These are phyloP conservation scores for Leptinotarsa undecemlineata DNA, from an alignment of 1,140 invertebrate genomes.

Conservation along the genomic window DNA sequence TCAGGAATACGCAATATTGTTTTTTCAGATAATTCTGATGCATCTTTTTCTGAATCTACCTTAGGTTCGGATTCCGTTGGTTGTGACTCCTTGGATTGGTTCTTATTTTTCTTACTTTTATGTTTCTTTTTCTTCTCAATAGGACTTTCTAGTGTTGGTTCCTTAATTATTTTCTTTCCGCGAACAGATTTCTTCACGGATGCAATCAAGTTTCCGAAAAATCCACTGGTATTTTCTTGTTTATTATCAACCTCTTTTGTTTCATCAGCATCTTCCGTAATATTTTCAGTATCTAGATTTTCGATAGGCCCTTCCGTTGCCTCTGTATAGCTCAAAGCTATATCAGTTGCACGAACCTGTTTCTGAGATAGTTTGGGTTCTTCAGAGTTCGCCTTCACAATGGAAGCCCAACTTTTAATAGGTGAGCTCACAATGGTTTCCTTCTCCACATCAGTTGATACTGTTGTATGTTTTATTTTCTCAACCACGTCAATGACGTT, in stretches of 20 bases:
- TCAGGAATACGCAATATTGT: background rate
- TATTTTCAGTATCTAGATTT: conserved; percentile 13
- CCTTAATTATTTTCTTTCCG: conserved; percentile 32
- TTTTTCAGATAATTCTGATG: conserved; percentile 12
- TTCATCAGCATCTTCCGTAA: conserved; percentile 27
- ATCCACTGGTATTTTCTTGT: conserved; percentile 36
- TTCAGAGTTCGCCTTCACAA: conserved; percentile 28
- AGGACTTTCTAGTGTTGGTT: conserved; percentile 3
- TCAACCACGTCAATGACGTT: too few species aligned
- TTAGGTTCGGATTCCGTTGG: background rate
- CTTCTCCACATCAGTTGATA: conserved; percentile 18
- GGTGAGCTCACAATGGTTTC: conserved; percentile 22
- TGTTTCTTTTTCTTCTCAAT: conserved; percentile 27
- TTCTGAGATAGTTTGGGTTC: background rate
- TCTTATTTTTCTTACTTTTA: conserved; percentile 16
- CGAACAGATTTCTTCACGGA: conserved; percentile 46
- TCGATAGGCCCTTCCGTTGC: conserved; percentile 12
- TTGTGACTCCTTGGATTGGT: background rate
- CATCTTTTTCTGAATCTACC: background rate
- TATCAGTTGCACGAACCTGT: conserved; percentile 16
- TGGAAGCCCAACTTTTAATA: conserved; percentile 38
- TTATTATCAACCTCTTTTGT: conserved; percentile 37
- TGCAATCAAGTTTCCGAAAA: conserved; percentile 29
- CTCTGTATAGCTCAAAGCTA: background rate
- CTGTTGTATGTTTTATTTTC: conserved; percentile 9